Conservation (phyloP, 2,888 invertebrate genomes). For the Brassicogethes aeneus region DNA sequence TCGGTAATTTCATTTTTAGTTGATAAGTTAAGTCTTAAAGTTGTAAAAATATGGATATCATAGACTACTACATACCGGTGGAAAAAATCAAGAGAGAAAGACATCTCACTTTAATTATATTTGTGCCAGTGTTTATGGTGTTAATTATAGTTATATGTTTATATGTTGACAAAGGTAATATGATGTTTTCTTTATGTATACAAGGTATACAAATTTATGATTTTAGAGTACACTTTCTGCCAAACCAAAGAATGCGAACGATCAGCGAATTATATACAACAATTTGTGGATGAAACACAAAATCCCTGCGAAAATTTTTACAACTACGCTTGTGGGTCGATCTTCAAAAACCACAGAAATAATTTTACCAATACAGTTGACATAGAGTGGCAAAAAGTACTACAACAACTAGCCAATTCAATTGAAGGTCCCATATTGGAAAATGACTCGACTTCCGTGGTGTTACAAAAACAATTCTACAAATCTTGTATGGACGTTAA, state of each 20-base stretch:
- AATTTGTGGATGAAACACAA: neutral
- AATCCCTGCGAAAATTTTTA: conserved; percentile 72
- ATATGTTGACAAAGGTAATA: neutral
- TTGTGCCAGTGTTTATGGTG: neutral
- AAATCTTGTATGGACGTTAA: conserved; percentile 20
- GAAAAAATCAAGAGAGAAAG: neutral
- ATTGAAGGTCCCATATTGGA: conserved; percentile 9
- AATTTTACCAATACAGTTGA: conserved; percentile 6
- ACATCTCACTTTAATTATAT: conserved; percentile 1
- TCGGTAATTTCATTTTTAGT: too few relatives aligned
- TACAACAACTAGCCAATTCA: conserved; percentile 1
- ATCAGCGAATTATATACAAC: neutral
- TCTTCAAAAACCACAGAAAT: conserved; percentile 43
- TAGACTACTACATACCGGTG: neutral
- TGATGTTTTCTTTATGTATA: neutral
- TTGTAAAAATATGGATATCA: neutral
- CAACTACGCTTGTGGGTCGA: conserved; percentile 59
- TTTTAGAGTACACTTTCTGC: neutral
- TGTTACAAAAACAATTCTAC: conserved; percentile 36
- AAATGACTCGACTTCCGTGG: conserved; percentile 37
- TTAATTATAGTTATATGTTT: neutral
- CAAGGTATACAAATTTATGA: neutral
- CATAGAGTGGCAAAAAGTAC: conserved; percentile 5
- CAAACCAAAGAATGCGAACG: neutral
- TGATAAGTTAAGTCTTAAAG: too few relatives aligned